Percentiles rank a stretch among this genome's conserved stretches.
These are phyloP conservation scores for Myotis planiceps DNA, from an alignment of 2,797 vertebrate species.

Conservation along the genomic window DNA sequence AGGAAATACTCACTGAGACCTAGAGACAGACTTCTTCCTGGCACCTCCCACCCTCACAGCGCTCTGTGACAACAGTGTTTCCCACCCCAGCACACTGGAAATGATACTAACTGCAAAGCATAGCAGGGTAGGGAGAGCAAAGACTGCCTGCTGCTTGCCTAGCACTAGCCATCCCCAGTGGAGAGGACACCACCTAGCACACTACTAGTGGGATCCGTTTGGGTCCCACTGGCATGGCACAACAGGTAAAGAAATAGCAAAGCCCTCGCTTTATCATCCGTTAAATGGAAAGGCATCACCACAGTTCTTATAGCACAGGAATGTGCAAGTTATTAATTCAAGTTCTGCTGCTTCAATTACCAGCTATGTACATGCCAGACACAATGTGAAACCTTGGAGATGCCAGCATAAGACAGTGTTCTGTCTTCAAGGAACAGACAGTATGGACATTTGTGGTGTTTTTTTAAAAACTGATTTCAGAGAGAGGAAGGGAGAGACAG, in stretches of 20 bases:
- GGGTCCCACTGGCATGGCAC: background rate
- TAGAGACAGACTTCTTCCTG: background rate
- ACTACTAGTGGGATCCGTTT: fast-evolving
- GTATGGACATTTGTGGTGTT: background rate
- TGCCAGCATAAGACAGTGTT: fast-evolving
- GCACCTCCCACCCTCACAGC: background rate
- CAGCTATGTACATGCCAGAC: background rate
- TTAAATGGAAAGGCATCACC: background rate
- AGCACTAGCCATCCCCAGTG: fast-evolving
- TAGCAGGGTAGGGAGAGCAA: fast-evolving
- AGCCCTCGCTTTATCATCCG: background rate
- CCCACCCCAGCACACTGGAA: background rate
- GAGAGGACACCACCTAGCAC: background rate
- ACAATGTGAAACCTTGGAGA: background rate
- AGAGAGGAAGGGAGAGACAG: background rate
- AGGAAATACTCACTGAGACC: background rate
- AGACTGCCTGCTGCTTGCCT: fast-evolving
- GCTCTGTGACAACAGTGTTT: background rate
- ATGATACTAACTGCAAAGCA: background rate
- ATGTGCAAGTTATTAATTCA: background rate
- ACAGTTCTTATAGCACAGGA: background rate
- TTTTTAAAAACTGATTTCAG: no score
- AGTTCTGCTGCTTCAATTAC: background rate
- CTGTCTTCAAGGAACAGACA: background rate
- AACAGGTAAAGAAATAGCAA: background rate